Conservation (phyloP, 2,113 vertebrate genomes). For the Anthoscopus minutus region DNA sequence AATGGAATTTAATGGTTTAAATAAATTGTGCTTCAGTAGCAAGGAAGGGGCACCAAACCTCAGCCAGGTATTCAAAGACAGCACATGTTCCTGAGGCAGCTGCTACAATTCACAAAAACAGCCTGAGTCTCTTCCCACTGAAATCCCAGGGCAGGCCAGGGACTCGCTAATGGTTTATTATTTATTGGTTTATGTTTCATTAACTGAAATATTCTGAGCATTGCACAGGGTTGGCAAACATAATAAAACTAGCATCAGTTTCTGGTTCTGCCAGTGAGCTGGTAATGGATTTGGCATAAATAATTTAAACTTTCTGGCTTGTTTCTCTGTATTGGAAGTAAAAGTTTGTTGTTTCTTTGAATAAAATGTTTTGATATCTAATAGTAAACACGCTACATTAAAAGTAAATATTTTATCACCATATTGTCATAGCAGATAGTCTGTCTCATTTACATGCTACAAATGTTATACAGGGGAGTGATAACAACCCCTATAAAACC, state of each 20-base stretch:
- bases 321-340: neutral
- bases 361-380: neutral
- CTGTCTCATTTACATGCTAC: neutral
- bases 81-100: neutral
- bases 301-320: neutral
- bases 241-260: neutral
- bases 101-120: neutral
- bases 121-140: neutral
- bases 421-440: neutral
- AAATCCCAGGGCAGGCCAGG: neutral
- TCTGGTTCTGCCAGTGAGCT: neutral
- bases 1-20: neutral
- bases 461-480: neutral
- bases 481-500: neutral
- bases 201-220: neutral
- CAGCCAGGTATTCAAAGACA: neutral
- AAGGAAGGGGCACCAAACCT: neutral
- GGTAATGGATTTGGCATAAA: neutral
- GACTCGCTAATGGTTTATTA: neutral
- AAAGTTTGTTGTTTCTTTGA: neutral
- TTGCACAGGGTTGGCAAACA: neutral
- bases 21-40: neutral
- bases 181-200: neutral
- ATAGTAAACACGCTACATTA: neutral
- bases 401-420: neutral